These are phyloP conservation scores for Fopius arisanus DNA, from an alignment of 1,140 invertebrate species.

Conservation along the genomic window DNA sequence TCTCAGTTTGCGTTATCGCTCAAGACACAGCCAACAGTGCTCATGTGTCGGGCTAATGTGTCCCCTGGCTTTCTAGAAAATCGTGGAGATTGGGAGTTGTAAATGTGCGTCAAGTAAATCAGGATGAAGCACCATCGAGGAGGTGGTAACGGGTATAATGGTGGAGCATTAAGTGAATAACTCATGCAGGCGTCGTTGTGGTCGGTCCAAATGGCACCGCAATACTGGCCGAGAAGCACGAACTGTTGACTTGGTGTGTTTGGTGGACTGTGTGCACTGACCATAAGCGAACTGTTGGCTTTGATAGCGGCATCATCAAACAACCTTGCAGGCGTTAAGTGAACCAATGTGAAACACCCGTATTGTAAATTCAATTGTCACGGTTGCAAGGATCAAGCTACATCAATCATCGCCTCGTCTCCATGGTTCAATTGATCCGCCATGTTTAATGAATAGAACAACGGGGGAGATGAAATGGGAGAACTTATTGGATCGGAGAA, in stretches of 20 bases:
- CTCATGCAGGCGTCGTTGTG: constrained; percentile 49
- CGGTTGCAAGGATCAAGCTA: neutral
- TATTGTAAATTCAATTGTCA: neutral
- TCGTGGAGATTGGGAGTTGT: constrained; percentile 39
- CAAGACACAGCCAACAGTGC: neutral
- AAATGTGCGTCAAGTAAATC: constrained; percentile 63
- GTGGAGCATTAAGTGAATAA: constrained; percentile 62
- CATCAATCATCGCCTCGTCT: neutral
- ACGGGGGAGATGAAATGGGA: neutral
- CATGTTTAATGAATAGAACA: neutral
- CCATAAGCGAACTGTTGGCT: no score
- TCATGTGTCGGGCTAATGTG: neutral
- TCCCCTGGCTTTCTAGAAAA: neutral
- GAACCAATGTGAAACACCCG: constrained; percentile 27
- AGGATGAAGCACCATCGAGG: constrained; percentile 61
- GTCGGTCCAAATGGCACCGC: constrained; percentile 29
- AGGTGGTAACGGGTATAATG: constrained; percentile 50
- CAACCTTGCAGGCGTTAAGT: constrained; percentile 49
- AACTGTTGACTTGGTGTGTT: neutral
- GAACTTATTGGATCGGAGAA: neutral
- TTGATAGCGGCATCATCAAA: neutral
- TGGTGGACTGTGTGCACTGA: neutral
- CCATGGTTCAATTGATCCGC: no score
- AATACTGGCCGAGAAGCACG: constrained; percentile 34
- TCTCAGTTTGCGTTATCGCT: neutral